phyloP scores from a whole-genome alignment of 2,113 vertebrate genomes.

The Chloropsis hardwickii region DNA sequence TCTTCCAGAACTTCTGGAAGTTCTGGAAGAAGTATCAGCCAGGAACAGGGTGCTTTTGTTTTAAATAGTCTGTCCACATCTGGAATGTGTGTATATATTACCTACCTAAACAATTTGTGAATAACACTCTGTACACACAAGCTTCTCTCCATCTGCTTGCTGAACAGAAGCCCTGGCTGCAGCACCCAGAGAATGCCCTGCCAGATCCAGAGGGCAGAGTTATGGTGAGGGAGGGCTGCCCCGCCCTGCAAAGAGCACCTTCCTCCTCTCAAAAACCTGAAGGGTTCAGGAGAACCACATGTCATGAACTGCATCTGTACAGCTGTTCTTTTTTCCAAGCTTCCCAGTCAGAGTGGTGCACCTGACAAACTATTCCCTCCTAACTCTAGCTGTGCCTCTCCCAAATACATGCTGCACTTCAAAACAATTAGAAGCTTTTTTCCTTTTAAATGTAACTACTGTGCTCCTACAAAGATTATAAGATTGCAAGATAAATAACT shows the following conservation, averaged over 20 bases:
- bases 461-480: neutral
- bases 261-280: neutral
- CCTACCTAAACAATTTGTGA: neutral
- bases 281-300: accelerated
- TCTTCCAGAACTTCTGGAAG: neutral
- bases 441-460: neutral
- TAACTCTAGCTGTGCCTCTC: neutral
- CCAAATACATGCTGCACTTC: neutral
- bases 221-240: neutral
- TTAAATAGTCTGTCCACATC: neutral
- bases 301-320: neutral
- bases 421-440: neutral
- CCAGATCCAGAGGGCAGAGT: neutral
- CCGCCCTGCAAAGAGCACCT: neutral
- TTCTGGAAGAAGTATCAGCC: neutral
- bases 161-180: neutral
- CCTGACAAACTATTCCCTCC: neutral
- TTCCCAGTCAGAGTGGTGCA: neutral
- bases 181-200: neutral
- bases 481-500: neutral
- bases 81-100: neutral
- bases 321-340: neutral
- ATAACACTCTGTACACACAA: neutral
- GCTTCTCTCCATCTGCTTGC: neutral
- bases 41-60: neutral